Base-by-base conservation (phyloP, 1,140 invertebrate species). In the Formica selysi region DNA sequence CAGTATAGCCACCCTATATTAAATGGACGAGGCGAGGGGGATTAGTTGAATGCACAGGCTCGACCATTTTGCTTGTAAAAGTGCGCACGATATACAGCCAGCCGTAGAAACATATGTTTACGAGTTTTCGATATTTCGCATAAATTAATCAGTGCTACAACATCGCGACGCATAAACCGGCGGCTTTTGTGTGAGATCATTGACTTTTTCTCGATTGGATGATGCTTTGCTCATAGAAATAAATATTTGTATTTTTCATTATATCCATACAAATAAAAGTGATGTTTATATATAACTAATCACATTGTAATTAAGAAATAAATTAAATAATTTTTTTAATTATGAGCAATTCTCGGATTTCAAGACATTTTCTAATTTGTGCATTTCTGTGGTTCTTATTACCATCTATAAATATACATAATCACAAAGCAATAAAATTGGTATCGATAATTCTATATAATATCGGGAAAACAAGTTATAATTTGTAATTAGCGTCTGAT, bases 21-120 rank as follows among this genome's bases (percentile, higher is more conserved):
- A 93, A 92, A 93, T 93, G 90, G 91, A 89, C 91, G 89, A 91
- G 79, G 87, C 91, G 86, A 92, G 85, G 89, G 90, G 92, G 92
- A 92, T 93, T 93, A 92, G 92, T 88, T 84, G 86, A 91, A 92
- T 89, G 91, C 89, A 91, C 88, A 85, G 89, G 78, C 88, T 87
- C 71, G 85, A 73, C 85, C 86, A 87, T 92, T 91, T 91, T 92
- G 91, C 87, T 92, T 91, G 87, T 89, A 91, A 91, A 91, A 92
- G 87, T 91, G 87, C 89, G 74, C 80, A 57, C 74, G 44, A 87
- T 87, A 89, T 87, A 87, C 89, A 84, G 76, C 88, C 89, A 92
- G 85, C 86, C 85, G 85, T 87, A 91, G 88, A 87, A 91, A 92
- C 89, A 87, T 90, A 91, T 90, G 90, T 92, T 92, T 92, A 91